A percentile compares a stretch with the other conserved stretches of the same genome.
Evolutionary conservation across 1,140 invertebrate genomes (phyloP).

Genomic region (Neodiprion fabricii): DNA sequence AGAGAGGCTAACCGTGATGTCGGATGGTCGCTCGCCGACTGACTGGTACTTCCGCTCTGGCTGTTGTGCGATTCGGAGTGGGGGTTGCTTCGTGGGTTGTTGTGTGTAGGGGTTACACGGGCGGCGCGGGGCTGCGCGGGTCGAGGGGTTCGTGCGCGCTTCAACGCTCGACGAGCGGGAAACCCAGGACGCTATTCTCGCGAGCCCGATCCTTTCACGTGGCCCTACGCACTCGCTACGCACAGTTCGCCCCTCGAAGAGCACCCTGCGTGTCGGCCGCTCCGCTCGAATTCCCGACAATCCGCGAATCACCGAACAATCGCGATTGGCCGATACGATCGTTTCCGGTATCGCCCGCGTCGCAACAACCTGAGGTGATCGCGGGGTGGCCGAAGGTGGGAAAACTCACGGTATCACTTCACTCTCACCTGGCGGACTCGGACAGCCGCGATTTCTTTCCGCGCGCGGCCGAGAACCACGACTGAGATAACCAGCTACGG

Average conservation of each 20-base stretch:
- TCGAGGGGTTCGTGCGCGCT: conserved; percentile 37
- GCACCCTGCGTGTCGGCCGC: conserved; percentile 17
- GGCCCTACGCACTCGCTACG: conserved; percentile 29
- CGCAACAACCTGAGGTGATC: no score
- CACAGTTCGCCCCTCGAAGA: conserved; percentile 31
- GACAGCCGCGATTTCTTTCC: no score
- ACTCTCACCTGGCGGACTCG: no score
- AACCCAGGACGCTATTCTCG: conserved; percentile 35
- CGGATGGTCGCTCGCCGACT: conserved; percentile 63
- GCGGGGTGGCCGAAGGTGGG: no score
- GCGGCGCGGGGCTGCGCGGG: conserved; percentile 37
- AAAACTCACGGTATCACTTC: no score
- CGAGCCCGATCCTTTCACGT: conserved; percentile 34
- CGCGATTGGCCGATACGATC: no score
- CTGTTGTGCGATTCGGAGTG: conserved; percentile 63
- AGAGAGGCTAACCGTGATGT: conserved; percentile 59
- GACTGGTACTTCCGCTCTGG: conserved; percentile 62
- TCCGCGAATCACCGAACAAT: no score
- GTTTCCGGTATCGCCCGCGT: no score
- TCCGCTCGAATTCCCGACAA: not conserved
- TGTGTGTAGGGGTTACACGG: conserved; percentile 53
- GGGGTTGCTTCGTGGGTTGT: conserved; percentile 59
- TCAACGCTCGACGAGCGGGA: not conserved
- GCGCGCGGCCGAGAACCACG: no score
- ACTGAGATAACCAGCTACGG: no score